A percentile compares a stretch with the other conserved stretches of the same genome.
Evolutionary conservation across 2,113 vertebrate genomes (phyloP).

Genomic region (Agapornis roseicollis): DNA sequence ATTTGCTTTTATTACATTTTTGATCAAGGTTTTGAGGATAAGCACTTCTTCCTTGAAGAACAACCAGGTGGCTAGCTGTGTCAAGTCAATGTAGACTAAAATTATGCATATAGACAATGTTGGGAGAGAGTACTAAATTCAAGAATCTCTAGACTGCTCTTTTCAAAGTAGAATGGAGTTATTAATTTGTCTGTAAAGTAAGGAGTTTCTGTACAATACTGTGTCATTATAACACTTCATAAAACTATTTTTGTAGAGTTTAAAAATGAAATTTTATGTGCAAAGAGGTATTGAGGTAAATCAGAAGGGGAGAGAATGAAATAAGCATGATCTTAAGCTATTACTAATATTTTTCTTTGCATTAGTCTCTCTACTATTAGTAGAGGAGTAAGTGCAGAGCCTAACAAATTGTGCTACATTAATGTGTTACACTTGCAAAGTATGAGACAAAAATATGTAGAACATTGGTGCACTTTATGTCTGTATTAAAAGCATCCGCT

Average conservation of each 20-base stretch:
- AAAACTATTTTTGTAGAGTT: neutral
- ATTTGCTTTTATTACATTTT: neutral
- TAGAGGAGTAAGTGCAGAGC: neutral
- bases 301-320: neutral
- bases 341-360: neutral
- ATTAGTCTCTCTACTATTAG: neutral
- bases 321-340: neutral
- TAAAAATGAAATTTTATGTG: neutral
- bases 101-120: neutral
- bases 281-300: neutral
- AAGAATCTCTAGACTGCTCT: neutral
- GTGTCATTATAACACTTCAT: neutral
- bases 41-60: neutral
- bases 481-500: neutral
- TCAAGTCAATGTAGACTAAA: neutral
- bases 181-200: neutral
- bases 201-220: neutral
- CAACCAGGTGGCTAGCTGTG: neutral
- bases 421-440: neutral
- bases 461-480: neutral
- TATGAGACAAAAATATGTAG: neutral
- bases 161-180: neutral
- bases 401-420: neutral
- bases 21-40: neutral
- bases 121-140: neutral